Evolutionary conservation across 2,888 invertebrate genomes (phyloP), one percentile per base, ranked within the genome.

Genomic region (Standfussiana lucernea): DNA sequence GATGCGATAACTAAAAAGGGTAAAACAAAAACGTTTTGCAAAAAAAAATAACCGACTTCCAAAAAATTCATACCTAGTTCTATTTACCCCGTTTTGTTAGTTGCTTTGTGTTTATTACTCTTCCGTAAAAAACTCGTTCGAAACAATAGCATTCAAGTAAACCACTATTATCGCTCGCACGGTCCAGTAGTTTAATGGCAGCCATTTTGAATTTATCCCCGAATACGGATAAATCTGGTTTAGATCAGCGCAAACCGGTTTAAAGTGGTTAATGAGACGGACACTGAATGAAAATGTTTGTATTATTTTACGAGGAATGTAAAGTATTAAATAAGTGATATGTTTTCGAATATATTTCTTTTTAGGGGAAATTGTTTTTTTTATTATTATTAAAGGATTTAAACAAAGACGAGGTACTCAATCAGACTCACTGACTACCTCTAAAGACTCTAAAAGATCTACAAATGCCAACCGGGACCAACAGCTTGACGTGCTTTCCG

Each of bases 161-260:
- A 61, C 74, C 56, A 78, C 72, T 69, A 82, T 83, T 84, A 88
- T 85, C 86, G 65, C 68, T 32, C 50, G 50, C 72, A 81, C 83
- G 74, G 75, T 83, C 59, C 80, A 79, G 35, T 77, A 74, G 75
- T 72, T 87, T 77, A 76, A 76, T 40, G 68, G 59, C 66, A 1
- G 59, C 69, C 79, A 80, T 81, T 85, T 81, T 72, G 50, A 72
- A 86, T 83, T 80, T 78, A 85, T 81, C 21, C n/a, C 59, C n/a
- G 67, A 64, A 73, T 72, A 68, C 77, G 70, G 76, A 72, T 77
- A 37, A 64, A 64, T 64, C 64, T 40, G 50, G 53, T 68, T 69
- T 64, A 71, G 13, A 82, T 75, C 66, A 68, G 65, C 18, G 72
- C n/a, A 71, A 78, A 80, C 74, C 45, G 64, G 77, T 75, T 72